Base-by-base conservation (phyloP, 2,113 vertebrate species). In the Oophaga pumilio region DNA sequence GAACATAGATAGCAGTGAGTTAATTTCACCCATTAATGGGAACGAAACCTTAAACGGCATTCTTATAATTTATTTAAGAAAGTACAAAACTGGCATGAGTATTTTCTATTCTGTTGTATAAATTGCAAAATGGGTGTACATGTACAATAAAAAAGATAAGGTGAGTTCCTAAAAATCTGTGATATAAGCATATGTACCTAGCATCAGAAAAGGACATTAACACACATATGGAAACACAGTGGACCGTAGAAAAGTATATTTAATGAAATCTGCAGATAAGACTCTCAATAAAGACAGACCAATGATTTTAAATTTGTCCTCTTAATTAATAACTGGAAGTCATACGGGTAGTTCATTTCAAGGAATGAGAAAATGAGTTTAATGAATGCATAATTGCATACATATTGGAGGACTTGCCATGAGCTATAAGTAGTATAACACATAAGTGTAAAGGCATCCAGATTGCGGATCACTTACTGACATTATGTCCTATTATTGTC, bases 311-410 rank as follows among this genome's bases (percentile, higher is more conserved):
- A 17, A 22, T 22, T 43, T 22, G 18, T 20, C 71, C 33, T 74
- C 7, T 49, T 50, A 74, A 74, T 74, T 49, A 74, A 74, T 74
- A 74, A 74, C 43, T 50, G 9, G 11, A 74, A 49, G 18, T 74
- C 43, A 4, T 22, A 74, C 13, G 50, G 33, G 50, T 18, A 74
- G n/a, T 53, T 77, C 49, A 77, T 77, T 77, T 52, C 22, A 77
- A 24, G 49, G 3, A 77, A 56, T 7, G 49, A 24, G 50, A 56
- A 56, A n/a, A 77, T 77, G 22, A 53, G 50, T 53, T 56, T 77
- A 77, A 77, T 77, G 50, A 77, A n/a, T 50, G 76, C 12, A n/a
- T 77, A 77, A 77, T 53, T 77, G 22, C 50, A 24, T 53, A 77
- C 12, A 52, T 77, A 50, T 56, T 77, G n/a, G 76, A 77, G 76